These are phyloP conservation scores for Petrocephalus sullivani DNA, from an alignment of 2,797 vertebrate genomes.

Conservation along the genomic window DNA sequence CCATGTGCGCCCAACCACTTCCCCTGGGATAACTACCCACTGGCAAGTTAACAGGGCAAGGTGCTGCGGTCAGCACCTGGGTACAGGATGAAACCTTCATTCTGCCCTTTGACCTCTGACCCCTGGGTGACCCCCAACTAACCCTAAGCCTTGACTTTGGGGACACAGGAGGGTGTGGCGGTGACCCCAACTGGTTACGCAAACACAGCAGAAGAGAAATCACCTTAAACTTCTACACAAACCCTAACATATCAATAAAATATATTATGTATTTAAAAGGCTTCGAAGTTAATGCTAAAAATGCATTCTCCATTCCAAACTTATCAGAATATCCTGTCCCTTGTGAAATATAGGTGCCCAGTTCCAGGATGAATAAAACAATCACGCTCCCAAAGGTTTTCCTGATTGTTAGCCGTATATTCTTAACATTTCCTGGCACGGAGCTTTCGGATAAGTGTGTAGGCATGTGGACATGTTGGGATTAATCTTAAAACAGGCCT, in stretches of 20 bases:
- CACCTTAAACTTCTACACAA: background rate
- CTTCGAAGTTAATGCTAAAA: background rate
- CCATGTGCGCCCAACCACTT: background rate
- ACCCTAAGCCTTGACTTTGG: background rate
- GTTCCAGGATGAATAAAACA: background rate
- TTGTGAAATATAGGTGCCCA: background rate
- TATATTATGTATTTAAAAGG: background rate
- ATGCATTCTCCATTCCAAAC: background rate
- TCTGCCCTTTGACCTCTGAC: slow-evolving; percentile 41
- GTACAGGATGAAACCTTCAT: background rate
- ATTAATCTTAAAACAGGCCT: background rate
- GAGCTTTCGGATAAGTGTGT: background rate
- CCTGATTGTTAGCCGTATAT: background rate
- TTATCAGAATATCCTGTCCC: background rate
- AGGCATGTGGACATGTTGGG: background rate
- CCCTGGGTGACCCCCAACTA: slow-evolving; percentile 34
- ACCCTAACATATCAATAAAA: background rate
- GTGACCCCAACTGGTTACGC: background rate
- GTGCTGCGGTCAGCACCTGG: background rate
- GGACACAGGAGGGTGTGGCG: background rate
- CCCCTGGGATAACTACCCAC: background rate
- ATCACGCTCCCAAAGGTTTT: background rate
- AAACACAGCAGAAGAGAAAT: background rate
- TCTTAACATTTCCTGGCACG: background rate
- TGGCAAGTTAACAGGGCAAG: background rate